phyloP scores from a whole-genome alignment of 2,888 invertebrate genomes.

The Platerodrilus igneus region DNA sequence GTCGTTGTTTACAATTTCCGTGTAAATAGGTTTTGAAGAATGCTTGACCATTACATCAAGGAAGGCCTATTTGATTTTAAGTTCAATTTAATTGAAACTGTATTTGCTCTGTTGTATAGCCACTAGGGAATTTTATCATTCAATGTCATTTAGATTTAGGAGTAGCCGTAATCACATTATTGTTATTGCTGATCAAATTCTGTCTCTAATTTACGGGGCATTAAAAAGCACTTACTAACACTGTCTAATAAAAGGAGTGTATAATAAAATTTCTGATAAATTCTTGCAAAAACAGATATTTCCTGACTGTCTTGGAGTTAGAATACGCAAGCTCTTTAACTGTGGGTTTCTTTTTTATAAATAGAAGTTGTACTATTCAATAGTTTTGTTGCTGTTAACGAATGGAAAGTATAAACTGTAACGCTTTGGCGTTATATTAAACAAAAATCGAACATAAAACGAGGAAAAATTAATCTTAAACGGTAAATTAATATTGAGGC shows the following conservation, averaged over 20 bases:
- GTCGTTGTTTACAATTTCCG: too few species aligned
- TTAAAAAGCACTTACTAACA: not conserved
- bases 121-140: not conserved
- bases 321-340: slow-evolving; percentile 2
- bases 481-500: too few species aligned
- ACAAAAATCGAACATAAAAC: too few species aligned
- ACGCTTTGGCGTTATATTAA: too few species aligned
- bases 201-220: not conserved
- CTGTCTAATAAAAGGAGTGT: not conserved
- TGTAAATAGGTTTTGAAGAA: too few species aligned
- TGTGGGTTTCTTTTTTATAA: slow-evolving; percentile 4
- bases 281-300: slow-evolving; percentile 1
- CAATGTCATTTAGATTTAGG: slow-evolving; percentile 1
- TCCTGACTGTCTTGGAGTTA: slow-evolving; percentile 1
- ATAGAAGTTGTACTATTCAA: slow-evolving; percentile 4
- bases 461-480: too few species aligned
- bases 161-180: slow-evolving; percentile 1
- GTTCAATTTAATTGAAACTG: too few species aligned
- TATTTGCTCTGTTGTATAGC: not conserved
- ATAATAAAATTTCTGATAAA: slow-evolving; percentile 1
- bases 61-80: too few species aligned
- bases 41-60: too few species aligned
- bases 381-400: slow-evolving; percentile 1
- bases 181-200: slow-evolving; percentile 1
- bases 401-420: slow-evolving; percentile 7